A percentile compares a stretch with the other conserved stretches of the same genome.
Evolutionary conservation across 2,113 vertebrate genomes (phyloP).

Genomic region (Scortum barcoo): DNA sequence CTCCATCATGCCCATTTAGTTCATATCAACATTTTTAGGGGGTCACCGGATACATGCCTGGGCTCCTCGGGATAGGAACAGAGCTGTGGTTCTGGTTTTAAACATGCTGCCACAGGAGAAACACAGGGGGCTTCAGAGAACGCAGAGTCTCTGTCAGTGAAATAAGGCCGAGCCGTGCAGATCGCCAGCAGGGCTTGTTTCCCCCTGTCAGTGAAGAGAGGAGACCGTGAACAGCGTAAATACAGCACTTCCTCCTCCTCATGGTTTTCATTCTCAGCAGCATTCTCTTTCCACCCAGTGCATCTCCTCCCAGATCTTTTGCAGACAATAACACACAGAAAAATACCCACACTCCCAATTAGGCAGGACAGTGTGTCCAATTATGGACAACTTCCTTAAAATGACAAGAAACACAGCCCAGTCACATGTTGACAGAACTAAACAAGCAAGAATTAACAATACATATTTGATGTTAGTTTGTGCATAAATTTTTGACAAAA

Average conservation of each 20-base stretch:
- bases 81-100: conserved; percentile 65
- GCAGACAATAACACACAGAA: conserved; percentile 30
- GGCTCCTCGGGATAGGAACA: conserved; percentile 58
- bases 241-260: conserved; percentile 76
- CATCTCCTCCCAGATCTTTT: conserved; percentile 35
- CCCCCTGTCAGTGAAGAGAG: conserved; percentile 74
- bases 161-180: conserved; percentile 58
- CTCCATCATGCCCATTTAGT: conserved; percentile 23
- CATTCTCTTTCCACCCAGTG: conserved; percentile 31
- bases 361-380: conserved; percentile 31
- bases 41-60: conserved; percentile 51
- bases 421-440: conserved; percentile 18
- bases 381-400: conserved; percentile 29
- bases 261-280: conserved; percentile 76
- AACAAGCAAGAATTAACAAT: conserved; percentile 38
- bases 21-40: conserved; percentile 47
- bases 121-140: conserved; percentile 56
- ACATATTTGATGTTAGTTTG: conserved; percentile 5
- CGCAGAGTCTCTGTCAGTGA: conserved; percentile 64
- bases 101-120: conserved; percentile 58
- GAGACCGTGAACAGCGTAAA: conserved; percentile 75
- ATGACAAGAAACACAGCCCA: conserved; percentile 39
- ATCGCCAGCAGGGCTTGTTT: conserved; percentile 78
- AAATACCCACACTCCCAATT: conserved; percentile 19
- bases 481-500: conserved; percentile 11